Conservation (phyloP, 2,888 invertebrate species). For the Drosophila aldrichi region DNA sequence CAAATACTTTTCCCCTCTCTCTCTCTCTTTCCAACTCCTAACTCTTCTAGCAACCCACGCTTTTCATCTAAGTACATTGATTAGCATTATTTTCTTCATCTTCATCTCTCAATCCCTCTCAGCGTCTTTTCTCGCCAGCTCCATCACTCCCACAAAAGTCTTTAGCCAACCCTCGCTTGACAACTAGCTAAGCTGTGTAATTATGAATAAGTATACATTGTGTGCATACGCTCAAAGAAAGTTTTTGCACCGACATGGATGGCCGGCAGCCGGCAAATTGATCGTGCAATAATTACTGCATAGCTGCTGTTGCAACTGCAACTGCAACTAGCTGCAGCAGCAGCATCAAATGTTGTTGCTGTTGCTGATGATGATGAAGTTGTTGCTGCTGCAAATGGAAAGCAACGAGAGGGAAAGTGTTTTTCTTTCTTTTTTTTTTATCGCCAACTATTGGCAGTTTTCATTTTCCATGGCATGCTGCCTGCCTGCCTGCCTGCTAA, state of each 20-base stretch:
- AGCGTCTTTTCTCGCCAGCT: background rate
- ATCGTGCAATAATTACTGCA: slow-evolving; percentile 83
- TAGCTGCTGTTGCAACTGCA: slow-evolving; percentile 72
- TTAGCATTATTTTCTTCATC: too few species aligned
- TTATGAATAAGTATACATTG: slow-evolving; percentile 33
- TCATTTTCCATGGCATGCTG: slow-evolving; percentile 76
- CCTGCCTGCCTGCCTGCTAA: slow-evolving; percentile 51
- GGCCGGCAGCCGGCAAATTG: slow-evolving; percentile 78
- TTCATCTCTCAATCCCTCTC: too few species aligned
- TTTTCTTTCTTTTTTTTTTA: slow-evolving; percentile 57
- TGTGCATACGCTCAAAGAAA: slow-evolving; percentile 64
- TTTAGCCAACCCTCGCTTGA: slow-evolving; percentile 33
- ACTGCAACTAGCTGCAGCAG: slow-evolving; percentile 47
- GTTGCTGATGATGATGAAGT: slow-evolving; percentile 34
- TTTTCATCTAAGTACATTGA: background rate
- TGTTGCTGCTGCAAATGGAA: slow-evolving; percentile 75
- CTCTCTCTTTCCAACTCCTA: background rate
- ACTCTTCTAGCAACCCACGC: background rate
- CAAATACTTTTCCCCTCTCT: background rate
- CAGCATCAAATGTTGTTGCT: slow-evolving; percentile 23
- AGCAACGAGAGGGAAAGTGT: slow-evolving; percentile 84
- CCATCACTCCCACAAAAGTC: background rate
- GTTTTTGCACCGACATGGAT: slow-evolving; percentile 75
- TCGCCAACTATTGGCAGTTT: slow-evolving; percentile 69
- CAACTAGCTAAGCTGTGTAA: slow-evolving; percentile 28